phyloP scores from a whole-genome alignment of 2,113 vertebrate genomes.

The Panthera tigris region DNA sequence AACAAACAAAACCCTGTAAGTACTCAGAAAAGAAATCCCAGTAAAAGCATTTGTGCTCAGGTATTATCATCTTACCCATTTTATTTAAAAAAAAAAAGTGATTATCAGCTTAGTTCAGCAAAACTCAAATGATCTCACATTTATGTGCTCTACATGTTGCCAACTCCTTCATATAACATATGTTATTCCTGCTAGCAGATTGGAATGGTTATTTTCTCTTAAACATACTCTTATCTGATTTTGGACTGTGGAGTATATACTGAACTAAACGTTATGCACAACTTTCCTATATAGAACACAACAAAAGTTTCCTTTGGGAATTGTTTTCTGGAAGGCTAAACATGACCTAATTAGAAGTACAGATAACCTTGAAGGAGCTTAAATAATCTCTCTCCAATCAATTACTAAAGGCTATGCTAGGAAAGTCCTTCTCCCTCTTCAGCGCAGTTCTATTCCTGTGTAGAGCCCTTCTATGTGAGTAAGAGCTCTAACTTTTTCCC shows the following conservation, averaged over 20 bases:
- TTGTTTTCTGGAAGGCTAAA: not conserved
- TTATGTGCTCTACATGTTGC: not conserved
- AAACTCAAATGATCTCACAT: not conserved
- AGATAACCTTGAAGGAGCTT: not conserved
- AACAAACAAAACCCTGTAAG: not conserved
- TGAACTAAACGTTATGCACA: not conserved
- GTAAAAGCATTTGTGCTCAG: not conserved
- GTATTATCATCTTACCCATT: not conserved
- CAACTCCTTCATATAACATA: not conserved
- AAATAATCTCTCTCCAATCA: not conserved
- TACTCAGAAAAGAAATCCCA: not conserved
- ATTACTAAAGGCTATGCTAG: not conserved
- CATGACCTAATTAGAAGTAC: not conserved
- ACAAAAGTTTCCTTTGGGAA: not conserved
- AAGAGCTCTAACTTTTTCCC: too few relatives aligned
- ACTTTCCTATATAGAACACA: not conserved
- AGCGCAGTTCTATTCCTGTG: not conserved
- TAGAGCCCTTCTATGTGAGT: not conserved
- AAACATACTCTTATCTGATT: not conserved
- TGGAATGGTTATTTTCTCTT: not conserved
- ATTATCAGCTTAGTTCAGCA: not conserved
- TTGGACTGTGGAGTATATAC: not conserved
- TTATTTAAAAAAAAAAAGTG: not conserved
- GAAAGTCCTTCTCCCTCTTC: not conserved
- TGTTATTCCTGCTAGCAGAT: not conserved